A percentile compares a stretch with the other conserved stretches of the same genome.
Conservation (phyloP, 2,113 vertebrate genomes). For the Pangasianodon gigas region DNA sequence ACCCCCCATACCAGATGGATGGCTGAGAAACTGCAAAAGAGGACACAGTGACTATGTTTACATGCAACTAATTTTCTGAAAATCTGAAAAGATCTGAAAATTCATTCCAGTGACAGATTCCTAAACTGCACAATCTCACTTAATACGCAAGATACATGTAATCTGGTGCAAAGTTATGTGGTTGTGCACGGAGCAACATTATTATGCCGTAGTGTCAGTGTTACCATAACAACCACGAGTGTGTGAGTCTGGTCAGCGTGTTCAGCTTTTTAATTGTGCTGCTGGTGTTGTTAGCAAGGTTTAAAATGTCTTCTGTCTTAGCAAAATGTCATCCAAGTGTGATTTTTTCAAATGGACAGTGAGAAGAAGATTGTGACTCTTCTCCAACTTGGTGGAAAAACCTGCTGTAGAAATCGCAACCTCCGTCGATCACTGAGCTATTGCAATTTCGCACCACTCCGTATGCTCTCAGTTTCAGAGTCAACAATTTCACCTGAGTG, state of each 20-base stretch:
- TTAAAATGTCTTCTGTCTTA: background rate
- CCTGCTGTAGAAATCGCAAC: background rate
- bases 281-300: background rate
- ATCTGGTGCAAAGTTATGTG: slow-evolving; percentile 12
- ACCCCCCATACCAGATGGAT: slow-evolving; percentile 43
- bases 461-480: background rate
- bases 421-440: background rate
- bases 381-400: background rate
- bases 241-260: slow-evolving; percentile 14
- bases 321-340: background rate
- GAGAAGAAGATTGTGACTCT: background rate
- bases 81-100: background rate
- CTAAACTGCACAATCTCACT: background rate
- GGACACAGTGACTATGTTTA: background rate
- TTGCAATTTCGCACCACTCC: background rate
- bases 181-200: background rate
- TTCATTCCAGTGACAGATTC: background rate
- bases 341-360: background rate
- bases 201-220: background rate
- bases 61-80: background rate
- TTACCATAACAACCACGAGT: slow-evolving; percentile 26
- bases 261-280: slow-evolving; percentile 11
- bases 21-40: background rate
- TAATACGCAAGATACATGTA: background rate
- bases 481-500: background rate